These are phyloP conservation scores for Trinectes maculatus DNA, from an alignment of 2,113 vertebrate species.

Conservation along the genomic window DNA sequence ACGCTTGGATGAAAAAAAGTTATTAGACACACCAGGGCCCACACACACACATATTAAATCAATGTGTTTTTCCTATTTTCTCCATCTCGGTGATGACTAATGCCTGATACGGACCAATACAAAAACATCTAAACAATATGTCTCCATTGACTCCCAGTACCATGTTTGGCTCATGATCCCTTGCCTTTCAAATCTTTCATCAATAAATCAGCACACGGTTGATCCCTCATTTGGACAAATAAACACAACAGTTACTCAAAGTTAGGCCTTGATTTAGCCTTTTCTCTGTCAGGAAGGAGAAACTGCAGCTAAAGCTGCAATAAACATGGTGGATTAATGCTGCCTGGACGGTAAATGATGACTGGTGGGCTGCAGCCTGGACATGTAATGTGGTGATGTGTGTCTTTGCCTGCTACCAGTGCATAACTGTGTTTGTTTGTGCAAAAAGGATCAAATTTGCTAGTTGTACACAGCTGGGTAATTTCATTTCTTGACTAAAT, in stretches of 20 bases:
- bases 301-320: not conserved
- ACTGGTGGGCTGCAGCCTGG: constrained; percentile 8
- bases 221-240: constrained; percentile 63
- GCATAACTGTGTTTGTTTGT: not conserved
- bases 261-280: constrained; percentile 46
- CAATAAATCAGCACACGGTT: constrained; percentile 58
- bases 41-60: constrained; percentile 52
- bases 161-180: constrained; percentile 64
- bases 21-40: constrained; percentile 49
- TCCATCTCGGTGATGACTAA: constrained; percentile 61
- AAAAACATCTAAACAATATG: constrained; percentile 61
- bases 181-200: constrained; percentile 30
- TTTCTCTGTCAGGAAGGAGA: constrained; percentile 18
- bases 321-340: constrained; percentile 34
- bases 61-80: constrained; percentile 42
- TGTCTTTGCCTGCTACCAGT: not conserved
- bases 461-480: not conserved
- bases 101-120: constrained; percentile 55
- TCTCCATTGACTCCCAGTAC: constrained; percentile 41
- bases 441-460: not conserved
- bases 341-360: constrained; percentile 23
- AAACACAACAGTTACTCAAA: constrained; percentile 51
- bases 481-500: not conserved
- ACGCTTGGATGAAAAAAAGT: constrained; percentile 36
- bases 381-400: not conserved